Conservation (phyloP, 2,113 vertebrate species). For the Pelmatolapia mariae region DNA sequence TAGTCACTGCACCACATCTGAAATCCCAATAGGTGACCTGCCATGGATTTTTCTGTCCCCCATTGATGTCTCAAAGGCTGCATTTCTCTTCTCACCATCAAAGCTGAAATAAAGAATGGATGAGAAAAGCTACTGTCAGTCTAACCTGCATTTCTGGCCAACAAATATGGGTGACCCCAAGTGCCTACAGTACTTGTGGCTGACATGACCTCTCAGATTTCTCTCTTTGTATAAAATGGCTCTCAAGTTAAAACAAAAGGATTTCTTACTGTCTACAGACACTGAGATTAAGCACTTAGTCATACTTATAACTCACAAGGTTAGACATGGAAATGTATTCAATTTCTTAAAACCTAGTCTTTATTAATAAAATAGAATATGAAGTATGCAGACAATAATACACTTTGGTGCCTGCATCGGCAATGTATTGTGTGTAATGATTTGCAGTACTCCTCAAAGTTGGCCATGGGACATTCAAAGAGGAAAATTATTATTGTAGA, state of each 20-base stretch:
- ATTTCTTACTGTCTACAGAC: not conserved
- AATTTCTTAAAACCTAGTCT: not conserved
- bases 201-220: not conserved
- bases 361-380: not conserved
- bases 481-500: no score
- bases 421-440: no score
- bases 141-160: not conserved
- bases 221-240: not conserved
- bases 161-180: not conserved
- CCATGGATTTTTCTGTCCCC: constrained; percentile 47
- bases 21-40: constrained; percentile 55
- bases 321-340: not conserved
- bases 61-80: constrained; percentile 33
- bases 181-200: not conserved
- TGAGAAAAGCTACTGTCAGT: constrained; percentile 1
- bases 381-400: not conserved
- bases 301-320: not conserved
- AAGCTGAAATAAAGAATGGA: constrained; percentile 1
- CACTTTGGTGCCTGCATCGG: not conserved
- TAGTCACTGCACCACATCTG: constrained; percentile 14
- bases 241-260: not conserved
- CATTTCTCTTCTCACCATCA: constrained; percentile 10
- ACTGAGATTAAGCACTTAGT: not conserved
- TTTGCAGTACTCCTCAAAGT: not conserved
- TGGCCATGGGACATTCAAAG: not conserved